Evolutionary conservation across 1,140 invertebrate species (phyloP).

Genomic region (Pomacea maculata): DNA sequence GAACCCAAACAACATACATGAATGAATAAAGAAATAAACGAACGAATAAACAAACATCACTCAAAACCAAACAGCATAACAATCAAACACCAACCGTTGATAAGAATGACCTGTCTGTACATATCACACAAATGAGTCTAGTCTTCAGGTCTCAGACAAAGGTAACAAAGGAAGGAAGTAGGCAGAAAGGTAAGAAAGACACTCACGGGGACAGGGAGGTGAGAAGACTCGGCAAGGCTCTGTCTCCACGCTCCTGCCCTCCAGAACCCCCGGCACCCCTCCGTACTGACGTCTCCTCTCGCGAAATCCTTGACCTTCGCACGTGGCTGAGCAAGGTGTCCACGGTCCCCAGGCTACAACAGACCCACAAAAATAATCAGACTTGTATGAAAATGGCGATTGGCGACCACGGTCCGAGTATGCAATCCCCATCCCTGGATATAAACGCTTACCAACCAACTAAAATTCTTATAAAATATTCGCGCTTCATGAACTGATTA

Average conservation of each 20-base stretch:
- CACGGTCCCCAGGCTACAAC: background rate
- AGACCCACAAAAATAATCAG: background rate
- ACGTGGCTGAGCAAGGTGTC: slow-evolving; percentile 10
- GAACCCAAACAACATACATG: background rate
- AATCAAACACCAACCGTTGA: too few species aligned
- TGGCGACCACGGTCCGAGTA: background rate
- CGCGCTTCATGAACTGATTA: background rate
- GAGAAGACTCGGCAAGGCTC: background rate
- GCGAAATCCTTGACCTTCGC: background rate
- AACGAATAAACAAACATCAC: too few species aligned
- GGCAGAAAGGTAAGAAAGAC: too few species aligned
- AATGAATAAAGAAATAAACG: too few species aligned
- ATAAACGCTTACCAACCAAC: too few species aligned
- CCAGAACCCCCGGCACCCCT: background rate
- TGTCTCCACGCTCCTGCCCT: background rate
- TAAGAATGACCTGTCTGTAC: too few species aligned
- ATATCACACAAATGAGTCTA: too few species aligned
- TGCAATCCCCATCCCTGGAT: too few species aligned
- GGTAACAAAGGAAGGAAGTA: too few species aligned
- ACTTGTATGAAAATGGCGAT: background rate
- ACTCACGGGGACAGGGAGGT: slow-evolving; percentile 1
- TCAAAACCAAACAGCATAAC: too few species aligned
- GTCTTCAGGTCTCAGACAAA: too few species aligned
- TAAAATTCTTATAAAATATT: background rate
- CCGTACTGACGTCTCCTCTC: background rate